phyloP scores from a whole-genome alignment of 2,113 vertebrate species.

The Meles meles region DNA sequence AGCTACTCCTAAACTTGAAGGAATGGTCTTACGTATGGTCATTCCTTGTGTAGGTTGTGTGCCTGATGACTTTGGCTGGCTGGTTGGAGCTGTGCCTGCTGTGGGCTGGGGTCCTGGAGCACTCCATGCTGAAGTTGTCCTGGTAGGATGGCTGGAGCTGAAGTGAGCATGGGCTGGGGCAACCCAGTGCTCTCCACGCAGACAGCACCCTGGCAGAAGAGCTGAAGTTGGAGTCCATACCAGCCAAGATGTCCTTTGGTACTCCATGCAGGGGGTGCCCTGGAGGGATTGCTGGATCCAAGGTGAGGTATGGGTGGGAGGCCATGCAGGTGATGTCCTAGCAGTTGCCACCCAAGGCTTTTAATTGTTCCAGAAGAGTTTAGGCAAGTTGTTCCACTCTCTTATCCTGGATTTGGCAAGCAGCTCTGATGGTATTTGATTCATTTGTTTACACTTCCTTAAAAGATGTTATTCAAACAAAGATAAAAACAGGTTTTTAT shows the following conservation, averaged over 20 bases:
- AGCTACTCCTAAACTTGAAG: not conserved
- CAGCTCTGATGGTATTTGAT: not conserved
- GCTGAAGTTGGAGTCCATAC: not conserved
- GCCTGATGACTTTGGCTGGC: not conserved
- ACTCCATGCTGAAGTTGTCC: not conserved
- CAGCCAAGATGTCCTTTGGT: not conserved
- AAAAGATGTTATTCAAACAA: constrained; percentile 18
- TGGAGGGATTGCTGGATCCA: not conserved
- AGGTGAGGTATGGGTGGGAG: not conserved
- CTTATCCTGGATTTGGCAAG: not conserved
- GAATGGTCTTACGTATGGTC: not conserved
- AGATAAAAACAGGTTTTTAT: constrained; percentile 22
- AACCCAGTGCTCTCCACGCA: not conserved
- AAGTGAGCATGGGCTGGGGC: not conserved
- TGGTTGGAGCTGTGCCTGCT: not conserved
- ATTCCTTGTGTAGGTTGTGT: not conserved
- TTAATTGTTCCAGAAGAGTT: constrained; percentile 10
- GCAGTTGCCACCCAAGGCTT: not conserved
- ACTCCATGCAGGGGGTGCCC: not conserved
- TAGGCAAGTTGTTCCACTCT: not conserved
- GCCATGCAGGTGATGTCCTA: not conserved
- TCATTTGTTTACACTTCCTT: not conserved
- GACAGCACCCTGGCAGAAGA: not conserved
- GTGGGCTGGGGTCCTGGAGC: not conserved
- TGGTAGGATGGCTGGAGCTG: not conserved